Evolutionary conservation across 2,797 vertebrate genomes (phyloP), one percentile per base, ranked within the genome.

Genomic region (Hafferia zeledoni): DNA sequence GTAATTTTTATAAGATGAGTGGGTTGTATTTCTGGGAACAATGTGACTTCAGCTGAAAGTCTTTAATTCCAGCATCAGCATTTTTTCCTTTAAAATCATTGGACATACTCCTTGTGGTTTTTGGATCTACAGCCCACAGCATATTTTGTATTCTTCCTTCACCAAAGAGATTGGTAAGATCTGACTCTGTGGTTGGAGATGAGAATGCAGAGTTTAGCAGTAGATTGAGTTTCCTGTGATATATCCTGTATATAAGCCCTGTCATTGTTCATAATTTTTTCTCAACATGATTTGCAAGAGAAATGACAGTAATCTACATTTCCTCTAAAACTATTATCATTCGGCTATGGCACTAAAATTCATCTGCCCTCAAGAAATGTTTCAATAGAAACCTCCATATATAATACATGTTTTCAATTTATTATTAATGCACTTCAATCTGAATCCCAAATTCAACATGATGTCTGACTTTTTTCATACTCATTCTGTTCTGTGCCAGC

Each of bases 331-430:
- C 41, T 85, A 77, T 92, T 85, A 89, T 92, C 52, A 50, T 93
- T 90, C 68, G 90, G 50, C 71, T 78, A 41, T n/a, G 67, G 64
- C 53, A 80, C 84, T 93, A 90, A 94, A 97, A 93, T 89, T 85
- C 75, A 80, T 47, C 61, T 92, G 75, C 92, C 94, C 90, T 93
- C 75, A 80, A 90, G 91, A 93, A 95, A 93, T 68, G 33, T 91
- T 95, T 87, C 89, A 69, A 71, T 92, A 89, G 68, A 79, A 94
- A 57, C 49, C 19, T 89, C 75, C 68, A 96, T 95, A 81, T 95
- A 97, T 96, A 97, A 97, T 96, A 87, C 93, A 95, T 95, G 84
- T 83, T 60, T 95, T 74, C 56, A 80, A 93, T 97, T 92, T 89
- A 95, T 95, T 96, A 95, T 95, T 96, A 93, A 96, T 93, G 78